Conservation (phyloP, 2,888 invertebrate species). For the Thereva unica region DNA sequence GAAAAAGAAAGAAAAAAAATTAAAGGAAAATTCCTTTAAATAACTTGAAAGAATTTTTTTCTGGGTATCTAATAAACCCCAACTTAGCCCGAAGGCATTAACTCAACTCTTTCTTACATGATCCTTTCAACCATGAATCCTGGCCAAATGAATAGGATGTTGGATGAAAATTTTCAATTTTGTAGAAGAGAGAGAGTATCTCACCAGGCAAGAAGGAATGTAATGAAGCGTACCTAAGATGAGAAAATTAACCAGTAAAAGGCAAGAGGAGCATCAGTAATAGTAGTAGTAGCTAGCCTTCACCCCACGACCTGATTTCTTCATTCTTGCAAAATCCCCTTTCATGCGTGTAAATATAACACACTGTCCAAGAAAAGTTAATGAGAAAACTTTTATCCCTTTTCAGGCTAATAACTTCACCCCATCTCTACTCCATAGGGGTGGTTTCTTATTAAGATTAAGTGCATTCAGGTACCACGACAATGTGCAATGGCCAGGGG, state of each 20-base stretch:
- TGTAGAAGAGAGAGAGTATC: slow-evolving; percentile 11
- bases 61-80: no score
- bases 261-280: no score
- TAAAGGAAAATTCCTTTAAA: no score
- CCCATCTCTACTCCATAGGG: slow-evolving; percentile 1
- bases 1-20: no score
- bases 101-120: no score
- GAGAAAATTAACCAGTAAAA: slow-evolving; percentile 13
- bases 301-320: background rate
- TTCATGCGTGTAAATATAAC: slow-evolving; percentile 12
- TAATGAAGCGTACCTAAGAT: slow-evolving; percentile 16
- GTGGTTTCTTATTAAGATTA: slow-evolving; percentile 36
- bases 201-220: background rate
- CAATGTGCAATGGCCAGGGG: no score
- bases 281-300: background rate
- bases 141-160: no score
- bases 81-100: no score
- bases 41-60: no score
- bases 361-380: slow-evolving; percentile 45
- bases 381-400: slow-evolving; percentile 56
- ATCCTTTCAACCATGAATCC: no score
- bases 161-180: slow-evolving; percentile 18
- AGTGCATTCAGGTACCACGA: slow-evolving; percentile 20
- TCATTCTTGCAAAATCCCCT: background rate
- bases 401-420: slow-evolving; percentile 45